Percentiles rank a stretch among this genome's conserved stretches.
phyloP scores from a whole-genome alignment of 2,797 vertebrate species.

The Onychomys torridus region DNA sequence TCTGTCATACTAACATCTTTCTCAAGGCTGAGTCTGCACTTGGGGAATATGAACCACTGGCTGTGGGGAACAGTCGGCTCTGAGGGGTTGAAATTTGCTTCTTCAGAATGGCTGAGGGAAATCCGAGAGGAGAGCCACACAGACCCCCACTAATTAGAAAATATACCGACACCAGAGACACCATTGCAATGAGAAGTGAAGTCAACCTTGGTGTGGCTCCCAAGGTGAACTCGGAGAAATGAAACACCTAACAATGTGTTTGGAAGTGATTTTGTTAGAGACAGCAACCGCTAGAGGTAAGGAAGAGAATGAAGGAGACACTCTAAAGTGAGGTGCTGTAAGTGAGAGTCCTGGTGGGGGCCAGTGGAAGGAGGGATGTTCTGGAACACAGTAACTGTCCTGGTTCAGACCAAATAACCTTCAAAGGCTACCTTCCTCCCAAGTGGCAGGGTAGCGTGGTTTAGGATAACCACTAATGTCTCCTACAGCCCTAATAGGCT shows the following conservation, averaged over 20 bases:
- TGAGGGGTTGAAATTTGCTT: background rate
- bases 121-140: background rate
- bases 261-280: slow-evolving; percentile 48
- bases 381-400: background rate
- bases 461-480: background rate
- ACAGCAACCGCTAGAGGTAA: background rate
- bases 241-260: background rate
- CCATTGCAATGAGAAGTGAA: background rate
- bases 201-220: background rate
- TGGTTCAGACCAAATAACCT: slow-evolving; percentile 37
- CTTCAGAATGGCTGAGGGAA: slow-evolving; percentile 11
- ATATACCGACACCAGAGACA: background rate
- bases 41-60: slow-evolving; percentile 7
- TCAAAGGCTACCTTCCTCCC: slow-evolving; percentile 33
- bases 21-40: background rate
- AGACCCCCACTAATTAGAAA: slow-evolving; percentile 56
- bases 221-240: slow-evolving; percentile 40
- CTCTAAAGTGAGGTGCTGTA: background rate
- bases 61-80: background rate
- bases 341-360: background rate
- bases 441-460: background rate
- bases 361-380: background rate
- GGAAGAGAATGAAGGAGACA: background rate
- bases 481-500: slow-evolving; percentile 42
- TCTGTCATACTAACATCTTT: slow-evolving; percentile 64